Conservation (phyloP, 2,797 vertebrate genomes). For the Kryptolebias ocellatus region DNA sequence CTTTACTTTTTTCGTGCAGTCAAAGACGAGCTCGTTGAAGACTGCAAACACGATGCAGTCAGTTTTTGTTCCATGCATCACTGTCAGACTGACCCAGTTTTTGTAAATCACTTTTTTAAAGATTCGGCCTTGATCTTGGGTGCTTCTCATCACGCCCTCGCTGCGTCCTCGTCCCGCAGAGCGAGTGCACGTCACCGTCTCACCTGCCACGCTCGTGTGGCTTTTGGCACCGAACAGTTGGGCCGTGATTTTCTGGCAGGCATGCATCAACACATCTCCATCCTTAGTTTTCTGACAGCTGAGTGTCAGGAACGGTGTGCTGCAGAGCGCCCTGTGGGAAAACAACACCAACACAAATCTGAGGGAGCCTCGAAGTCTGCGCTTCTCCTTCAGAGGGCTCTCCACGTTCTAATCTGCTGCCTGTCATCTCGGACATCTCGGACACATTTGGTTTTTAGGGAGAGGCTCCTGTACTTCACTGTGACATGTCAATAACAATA, state of each 20-base stretch:
- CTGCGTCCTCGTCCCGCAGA: conserved; percentile 33
- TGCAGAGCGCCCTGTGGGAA: conserved; percentile 50
- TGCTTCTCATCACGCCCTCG: conserved; percentile 27
- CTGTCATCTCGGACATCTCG: conserved; percentile 16
- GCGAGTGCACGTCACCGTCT: conserved; percentile 55
- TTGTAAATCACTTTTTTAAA: conserved; percentile 9
- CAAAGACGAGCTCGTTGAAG: conserved; percentile 44
- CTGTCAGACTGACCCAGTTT: conserved; percentile 11
- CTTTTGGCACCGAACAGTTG: conserved; percentile 62
- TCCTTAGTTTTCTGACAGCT: conserved; percentile 56
- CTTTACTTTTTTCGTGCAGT: conserved; percentile 47
- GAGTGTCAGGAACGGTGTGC: conserved; percentile 44
- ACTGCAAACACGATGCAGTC: conserved; percentile 11
- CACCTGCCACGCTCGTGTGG: conserved; percentile 57
- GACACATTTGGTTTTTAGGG: conserved; percentile 7
- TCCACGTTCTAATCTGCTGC: conserved; percentile 29
- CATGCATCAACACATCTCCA: conserved; percentile 69
- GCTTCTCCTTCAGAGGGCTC: conserved; percentile 22
- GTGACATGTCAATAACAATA: conserved; percentile 22
- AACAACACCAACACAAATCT: conserved; percentile 34
- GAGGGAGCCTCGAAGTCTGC: conserved; percentile 20
- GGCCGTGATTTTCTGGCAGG: conserved; percentile 68
- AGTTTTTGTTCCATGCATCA: conserved; percentile 11
- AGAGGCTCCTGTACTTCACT: conserved; percentile 7
- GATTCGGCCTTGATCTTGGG: conserved; percentile 21